These are phyloP conservation scores for Ericerus pela DNA, from an alignment of 1,140 invertebrate genomes.

Conservation along the genomic window DNA sequence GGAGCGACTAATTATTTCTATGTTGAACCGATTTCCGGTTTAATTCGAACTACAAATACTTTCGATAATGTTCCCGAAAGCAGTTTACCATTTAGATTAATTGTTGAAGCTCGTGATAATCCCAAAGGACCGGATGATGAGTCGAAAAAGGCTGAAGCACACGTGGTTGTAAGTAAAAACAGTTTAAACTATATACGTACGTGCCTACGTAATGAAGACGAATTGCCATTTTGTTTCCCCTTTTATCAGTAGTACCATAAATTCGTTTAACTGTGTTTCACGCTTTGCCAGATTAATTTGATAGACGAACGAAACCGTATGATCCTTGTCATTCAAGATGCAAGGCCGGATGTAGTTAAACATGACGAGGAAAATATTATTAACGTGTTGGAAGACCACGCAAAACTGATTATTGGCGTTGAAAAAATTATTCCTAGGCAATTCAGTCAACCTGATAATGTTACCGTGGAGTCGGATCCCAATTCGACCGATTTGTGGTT, in stretches of 20 bases:
- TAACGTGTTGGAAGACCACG: slow-evolving; percentile 53
- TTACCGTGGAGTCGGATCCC: slow-evolving; percentile 49
- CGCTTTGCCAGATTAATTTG: slow-evolving; percentile 39
- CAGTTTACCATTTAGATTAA: slow-evolving; percentile 54
- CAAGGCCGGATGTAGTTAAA: slow-evolving; percentile 51
- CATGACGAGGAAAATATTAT: slow-evolving; percentile 46
- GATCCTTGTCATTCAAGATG: slow-evolving; percentile 56
- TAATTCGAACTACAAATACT: slow-evolving; percentile 51
- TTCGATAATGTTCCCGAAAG: slow-evolving; percentile 47
- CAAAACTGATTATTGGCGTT: slow-evolving; percentile 55
- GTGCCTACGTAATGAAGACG: background rate
- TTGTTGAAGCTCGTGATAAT: slow-evolving; percentile 58
- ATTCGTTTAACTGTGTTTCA: background rate
- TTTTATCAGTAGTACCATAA: background rate
- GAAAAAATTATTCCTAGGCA: slow-evolving; percentile 57
- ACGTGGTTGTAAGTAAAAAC: slow-evolving; percentile 41
- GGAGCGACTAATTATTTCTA: slow-evolving; percentile 45
- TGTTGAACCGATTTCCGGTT: slow-evolving; percentile 54
- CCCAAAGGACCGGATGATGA: slow-evolving; percentile 38
- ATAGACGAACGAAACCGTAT: slow-evolving; percentile 54
- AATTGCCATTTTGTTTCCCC: background rate
- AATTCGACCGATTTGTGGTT: slow-evolving; percentile 75
- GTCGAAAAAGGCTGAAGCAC: slow-evolving; percentile 43
- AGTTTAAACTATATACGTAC: too few relatives aligned
- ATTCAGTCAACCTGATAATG: slow-evolving; percentile 46